Conservation (phyloP, 2,113 vertebrate species). For the Caloenas nicobarica region DNA sequence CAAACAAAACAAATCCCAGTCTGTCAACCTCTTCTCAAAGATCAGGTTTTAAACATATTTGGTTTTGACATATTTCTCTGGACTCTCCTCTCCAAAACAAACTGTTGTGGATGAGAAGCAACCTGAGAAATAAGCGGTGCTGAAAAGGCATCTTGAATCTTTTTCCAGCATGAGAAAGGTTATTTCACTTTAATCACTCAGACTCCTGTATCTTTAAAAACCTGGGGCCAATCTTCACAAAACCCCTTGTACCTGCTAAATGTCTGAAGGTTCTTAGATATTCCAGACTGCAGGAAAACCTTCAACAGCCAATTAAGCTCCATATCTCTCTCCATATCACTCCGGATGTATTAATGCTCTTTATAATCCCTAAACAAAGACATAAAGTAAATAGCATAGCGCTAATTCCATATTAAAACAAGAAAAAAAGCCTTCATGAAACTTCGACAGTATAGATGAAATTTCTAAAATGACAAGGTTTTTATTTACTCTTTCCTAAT, state of each 20-base stretch:
- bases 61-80: neutral
- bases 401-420: neutral
- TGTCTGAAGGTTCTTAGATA: neutral
- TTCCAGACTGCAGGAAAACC: neutral
- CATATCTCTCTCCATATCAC: accelerated
- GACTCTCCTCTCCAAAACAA: neutral
- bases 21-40: neutral
- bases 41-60: neutral
- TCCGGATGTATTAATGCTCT: neutral
- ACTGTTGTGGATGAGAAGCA: neutral
- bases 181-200: neutral
- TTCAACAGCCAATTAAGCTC: neutral
- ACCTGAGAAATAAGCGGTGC: neutral
- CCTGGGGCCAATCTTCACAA: neutral
- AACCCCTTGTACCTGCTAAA: neutral
- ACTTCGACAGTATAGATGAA: neutral
- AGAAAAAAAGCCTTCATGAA: neutral
- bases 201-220: neutral
- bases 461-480: neutral
- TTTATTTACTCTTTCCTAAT: neutral
- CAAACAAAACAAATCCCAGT: neutral
- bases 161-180: neutral
- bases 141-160: neutral
- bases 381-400: neutral
- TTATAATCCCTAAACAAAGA: neutral